Evolutionary conservation across 1,140 invertebrate species (phyloP).

Genomic region (Notospermus geniculatus): DNA sequence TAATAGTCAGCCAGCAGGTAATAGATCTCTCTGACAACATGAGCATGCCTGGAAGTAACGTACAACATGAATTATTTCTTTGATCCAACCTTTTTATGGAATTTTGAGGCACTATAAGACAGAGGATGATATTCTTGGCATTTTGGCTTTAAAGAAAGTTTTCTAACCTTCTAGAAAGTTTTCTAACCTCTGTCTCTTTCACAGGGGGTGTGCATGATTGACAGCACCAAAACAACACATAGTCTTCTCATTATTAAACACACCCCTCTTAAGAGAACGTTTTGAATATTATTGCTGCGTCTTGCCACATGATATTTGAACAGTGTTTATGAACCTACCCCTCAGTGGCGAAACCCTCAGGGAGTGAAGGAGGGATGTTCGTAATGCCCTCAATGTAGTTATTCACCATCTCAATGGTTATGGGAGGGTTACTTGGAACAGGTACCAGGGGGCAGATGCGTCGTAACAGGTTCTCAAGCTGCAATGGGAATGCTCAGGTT

Average conservation of each 20-base stretch:
- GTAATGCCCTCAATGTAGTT: slow-evolving; percentile 44
- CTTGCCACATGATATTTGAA: too few species aligned
- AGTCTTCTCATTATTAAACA: too few species aligned
- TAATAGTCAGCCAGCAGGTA: slow-evolving; percentile 89
- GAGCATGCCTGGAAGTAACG: slow-evolving; percentile 17
- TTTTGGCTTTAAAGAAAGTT: too few species aligned
- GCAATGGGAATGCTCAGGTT: neutral
- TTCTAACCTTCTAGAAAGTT: too few species aligned
- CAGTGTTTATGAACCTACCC: neutral
- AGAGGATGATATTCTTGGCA: neutral
- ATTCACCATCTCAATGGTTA: slow-evolving; percentile 30
- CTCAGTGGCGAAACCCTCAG: neutral
- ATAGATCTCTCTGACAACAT: slow-evolving; percentile 67
- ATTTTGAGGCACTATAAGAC: neutral
- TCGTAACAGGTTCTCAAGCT: slow-evolving; percentile 70
- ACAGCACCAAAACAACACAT: too few species aligned
- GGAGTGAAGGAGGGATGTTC: slow-evolving; percentile 10
- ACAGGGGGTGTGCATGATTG: too few species aligned
- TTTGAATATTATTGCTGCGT: too few species aligned
- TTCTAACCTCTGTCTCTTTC: too few species aligned
- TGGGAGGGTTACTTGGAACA: slow-evolving; percentile 35
- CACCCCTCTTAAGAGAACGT: too few species aligned
- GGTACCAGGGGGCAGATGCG: slow-evolving; percentile 75
- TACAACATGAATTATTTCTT: neutral
- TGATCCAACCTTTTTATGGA: neutral